Conservation (phyloP, 64 coral and sea anemone genomes). For the Actinia tenebrosa region DNA sequence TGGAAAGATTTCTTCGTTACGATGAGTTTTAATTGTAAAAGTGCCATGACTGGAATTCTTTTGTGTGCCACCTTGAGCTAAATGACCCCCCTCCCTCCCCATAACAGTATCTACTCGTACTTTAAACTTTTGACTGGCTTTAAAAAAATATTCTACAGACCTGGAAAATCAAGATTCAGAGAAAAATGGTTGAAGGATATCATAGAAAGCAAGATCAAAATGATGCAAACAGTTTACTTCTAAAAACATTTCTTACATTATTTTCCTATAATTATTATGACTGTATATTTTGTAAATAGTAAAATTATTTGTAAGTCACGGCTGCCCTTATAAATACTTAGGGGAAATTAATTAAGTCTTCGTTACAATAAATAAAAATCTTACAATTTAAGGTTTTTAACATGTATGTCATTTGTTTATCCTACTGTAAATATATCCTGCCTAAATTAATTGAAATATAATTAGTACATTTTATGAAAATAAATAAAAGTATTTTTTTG, state of each 20-base stretch:
- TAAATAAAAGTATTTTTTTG: neutral
- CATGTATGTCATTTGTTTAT: neutral
- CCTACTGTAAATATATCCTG: neutral
- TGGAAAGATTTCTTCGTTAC: too few species aligned
- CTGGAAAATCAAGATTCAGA: constrained; percentile 86
- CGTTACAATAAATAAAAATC: neutral
- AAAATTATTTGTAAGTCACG: neutral
- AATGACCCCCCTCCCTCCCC: too few species aligned
- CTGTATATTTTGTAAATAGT: constrained; percentile 9
- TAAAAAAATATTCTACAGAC: constrained; percentile 33
- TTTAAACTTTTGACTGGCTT: neutral
- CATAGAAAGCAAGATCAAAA: constrained; percentile 85
- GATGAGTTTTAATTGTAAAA: too few species aligned
- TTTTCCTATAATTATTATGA: neutral
- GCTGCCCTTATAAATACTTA: neutral
- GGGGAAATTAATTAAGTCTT: neutral
- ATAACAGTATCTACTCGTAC: too few species aligned
- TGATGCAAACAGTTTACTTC: constrained; percentile 77
- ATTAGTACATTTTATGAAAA: neutral
- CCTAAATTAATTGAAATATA: neutral
- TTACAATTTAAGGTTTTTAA: neutral
- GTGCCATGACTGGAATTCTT: too few species aligned
- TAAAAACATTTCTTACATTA: constrained; percentile 8
- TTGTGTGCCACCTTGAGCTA: too few species aligned
- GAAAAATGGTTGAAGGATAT: constrained; percentile 97